Conservation (phyloP, 2,888 invertebrate species). For the Marasmarcha lunaedactyla region DNA sequence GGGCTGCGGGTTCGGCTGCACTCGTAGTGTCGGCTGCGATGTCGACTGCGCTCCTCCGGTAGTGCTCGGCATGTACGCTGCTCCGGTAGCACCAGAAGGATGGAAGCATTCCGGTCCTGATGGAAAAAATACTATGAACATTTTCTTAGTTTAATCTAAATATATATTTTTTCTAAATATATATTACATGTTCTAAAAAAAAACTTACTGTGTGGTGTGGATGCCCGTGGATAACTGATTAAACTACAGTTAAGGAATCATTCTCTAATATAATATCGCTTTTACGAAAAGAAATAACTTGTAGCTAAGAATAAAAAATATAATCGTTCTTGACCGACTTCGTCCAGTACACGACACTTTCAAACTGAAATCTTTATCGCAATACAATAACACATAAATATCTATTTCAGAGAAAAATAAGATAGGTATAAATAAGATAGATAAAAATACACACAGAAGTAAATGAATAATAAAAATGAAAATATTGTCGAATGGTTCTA, state of each 20-base stretch:
- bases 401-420: too few species aligned
- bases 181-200: background rate
- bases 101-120: constrained; percentile 62
- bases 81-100: constrained; percentile 38
- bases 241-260: constrained; percentile 40
- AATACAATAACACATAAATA: too few species aligned
- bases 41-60: constrained; percentile 38
- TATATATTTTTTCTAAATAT: too few species aligned
- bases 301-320: too few species aligned
- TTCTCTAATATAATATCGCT: constrained; percentile 6
- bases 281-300: too few species aligned
- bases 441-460: too few species aligned
- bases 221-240: constrained; percentile 61
- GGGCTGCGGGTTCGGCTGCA: constrained; percentile 44
- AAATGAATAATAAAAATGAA: too few species aligned
- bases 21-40: constrained; percentile 38
- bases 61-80: constrained; percentile 40
- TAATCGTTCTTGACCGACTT: too few species aligned
- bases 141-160: background rate
- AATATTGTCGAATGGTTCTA: too few species aligned
- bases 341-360: too few species aligned
- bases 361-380: too few species aligned
- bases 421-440: too few species aligned
- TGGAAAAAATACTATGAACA: background rate
- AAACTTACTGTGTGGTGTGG: constrained; percentile 64